Conservation (phyloP, 1,140 invertebrate genomes). For the Sitophilus oryzae region DNA sequence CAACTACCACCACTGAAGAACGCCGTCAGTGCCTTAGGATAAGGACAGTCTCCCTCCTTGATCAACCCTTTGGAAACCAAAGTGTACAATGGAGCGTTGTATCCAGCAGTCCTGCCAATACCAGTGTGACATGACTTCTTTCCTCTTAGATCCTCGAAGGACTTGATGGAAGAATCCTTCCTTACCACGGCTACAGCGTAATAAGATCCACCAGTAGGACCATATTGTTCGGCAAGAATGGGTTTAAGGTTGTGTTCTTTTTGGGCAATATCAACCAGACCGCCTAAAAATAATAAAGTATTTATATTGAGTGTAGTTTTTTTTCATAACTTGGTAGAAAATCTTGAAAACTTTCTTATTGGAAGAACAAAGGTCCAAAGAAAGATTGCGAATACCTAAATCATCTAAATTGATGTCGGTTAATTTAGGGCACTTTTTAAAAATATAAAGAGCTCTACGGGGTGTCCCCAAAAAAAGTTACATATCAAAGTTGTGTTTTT, state of each 20-base stretch:
- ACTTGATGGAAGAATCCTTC: slow-evolving; percentile 41
- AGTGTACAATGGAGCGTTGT: slow-evolving; percentile 49
- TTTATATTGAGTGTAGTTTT: too few relatives aligned
- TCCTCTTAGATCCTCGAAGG: slow-evolving; percentile 46
- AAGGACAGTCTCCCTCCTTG: slow-evolving; percentile 42
- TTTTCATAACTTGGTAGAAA: too few relatives aligned
- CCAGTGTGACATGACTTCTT: slow-evolving; percentile 54
- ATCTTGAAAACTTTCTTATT: too few relatives aligned
- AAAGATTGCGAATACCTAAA: too few relatives aligned
- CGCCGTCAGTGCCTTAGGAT: slow-evolving; percentile 43
- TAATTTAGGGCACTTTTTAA: too few relatives aligned
- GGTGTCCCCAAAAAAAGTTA: too few relatives aligned
- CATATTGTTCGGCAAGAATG: slow-evolving; percentile 50
- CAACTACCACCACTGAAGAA: slow-evolving; percentile 47
- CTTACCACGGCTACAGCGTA: slow-evolving; percentile 54
- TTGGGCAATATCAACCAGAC: slow-evolving; percentile 52
- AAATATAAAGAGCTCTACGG: too few relatives aligned
- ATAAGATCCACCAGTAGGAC: slow-evolving; percentile 42
- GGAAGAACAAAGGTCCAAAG: too few relatives aligned
- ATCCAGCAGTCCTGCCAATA: slow-evolving; percentile 47
- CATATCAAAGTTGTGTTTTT: too few relatives aligned
- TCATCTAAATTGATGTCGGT: too few relatives aligned
- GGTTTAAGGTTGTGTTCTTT: slow-evolving; percentile 48
- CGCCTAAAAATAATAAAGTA: slow-evolving; percentile 33
- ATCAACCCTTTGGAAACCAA: slow-evolving; percentile 48